phyloP scores from a whole-genome alignment of 2,797 vertebrate genomes.

The Eremophila alpestris region DNA sequence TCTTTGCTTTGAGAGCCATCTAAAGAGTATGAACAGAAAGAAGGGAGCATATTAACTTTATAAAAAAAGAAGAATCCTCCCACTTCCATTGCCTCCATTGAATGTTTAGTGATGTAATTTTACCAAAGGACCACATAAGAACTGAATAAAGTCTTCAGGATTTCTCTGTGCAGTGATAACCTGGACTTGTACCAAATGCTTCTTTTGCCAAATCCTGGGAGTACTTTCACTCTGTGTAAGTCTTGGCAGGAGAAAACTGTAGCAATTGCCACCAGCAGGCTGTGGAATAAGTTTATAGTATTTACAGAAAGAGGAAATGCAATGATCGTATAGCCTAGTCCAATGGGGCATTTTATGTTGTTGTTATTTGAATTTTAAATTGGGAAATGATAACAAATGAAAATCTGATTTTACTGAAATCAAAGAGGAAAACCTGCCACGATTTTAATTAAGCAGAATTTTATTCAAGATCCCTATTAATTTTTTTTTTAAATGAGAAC shows the following conservation, averaged over 20 bases:
- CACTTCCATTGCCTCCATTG: not conserved
- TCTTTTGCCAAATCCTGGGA: constrained; percentile 5
- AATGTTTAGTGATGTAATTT: not conserved
- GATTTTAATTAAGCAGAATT: not conserved
- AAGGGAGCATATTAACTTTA: not conserved
- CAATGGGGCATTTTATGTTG: not conserved
- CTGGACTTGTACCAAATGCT: not conserved
- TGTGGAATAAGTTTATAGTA: not conserved
- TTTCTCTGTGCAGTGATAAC: not conserved
- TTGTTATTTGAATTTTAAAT: not conserved
- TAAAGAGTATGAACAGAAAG: not conserved
- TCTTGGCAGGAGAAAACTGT: not conserved
- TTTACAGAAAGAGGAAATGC: constrained; percentile 10
- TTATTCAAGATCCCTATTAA: not conserved
- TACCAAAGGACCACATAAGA: not conserved
- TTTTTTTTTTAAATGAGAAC: not conserved
- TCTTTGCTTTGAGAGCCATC: not conserved
- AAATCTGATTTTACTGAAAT: not conserved
- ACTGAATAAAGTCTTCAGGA: not conserved
- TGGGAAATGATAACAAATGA: not conserved
- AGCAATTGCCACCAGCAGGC: not conserved
- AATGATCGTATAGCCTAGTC: not conserved
- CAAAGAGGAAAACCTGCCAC: not conserved
- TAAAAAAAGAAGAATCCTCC: not conserved
- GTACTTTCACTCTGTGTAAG: not conserved